phyloP scores from a whole-genome alignment of 2,113 vertebrate genomes.

The Sylvilagus bachmani region DNA sequence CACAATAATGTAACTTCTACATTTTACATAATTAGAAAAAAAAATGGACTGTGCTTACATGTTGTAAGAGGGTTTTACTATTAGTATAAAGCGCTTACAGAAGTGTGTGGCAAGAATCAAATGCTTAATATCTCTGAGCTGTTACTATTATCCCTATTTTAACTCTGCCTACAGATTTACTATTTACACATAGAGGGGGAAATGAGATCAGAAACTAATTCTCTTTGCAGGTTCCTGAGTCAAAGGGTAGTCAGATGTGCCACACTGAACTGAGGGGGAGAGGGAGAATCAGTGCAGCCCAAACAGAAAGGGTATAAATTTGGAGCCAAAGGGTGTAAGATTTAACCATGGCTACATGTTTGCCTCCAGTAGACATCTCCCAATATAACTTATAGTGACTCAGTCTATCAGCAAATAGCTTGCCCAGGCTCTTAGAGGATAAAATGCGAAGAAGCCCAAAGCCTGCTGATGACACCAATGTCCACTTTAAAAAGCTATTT shows the following conservation, averaged over 20 bases:
- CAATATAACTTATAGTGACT: slow-evolving; percentile 48
- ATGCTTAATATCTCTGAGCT: slow-evolving; percentile 38
- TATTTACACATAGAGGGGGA: slow-evolving; percentile 29
- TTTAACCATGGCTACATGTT: slow-evolving; percentile 24
- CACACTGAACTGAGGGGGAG: slow-evolving; percentile 2
- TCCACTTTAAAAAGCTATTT: slow-evolving; percentile 31
- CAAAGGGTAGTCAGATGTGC: background rate
- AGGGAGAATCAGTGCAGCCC: slow-evolving; percentile 8
- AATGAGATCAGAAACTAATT: slow-evolving; percentile 37
- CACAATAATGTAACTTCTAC: slow-evolving; percentile 30
- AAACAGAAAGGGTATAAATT: slow-evolving; percentile 44
- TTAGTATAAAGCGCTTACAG: slow-evolving; percentile 46
- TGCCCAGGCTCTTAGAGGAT: background rate
- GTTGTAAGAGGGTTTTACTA: slow-evolving; percentile 25
- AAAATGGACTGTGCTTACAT: background rate
- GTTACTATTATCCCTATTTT: slow-evolving; percentile 36
- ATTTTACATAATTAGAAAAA: slow-evolving; percentile 38
- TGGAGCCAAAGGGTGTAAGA: background rate
- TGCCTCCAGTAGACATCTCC: background rate
- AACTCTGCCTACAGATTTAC: slow-evolving; percentile 45
- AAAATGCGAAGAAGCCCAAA: slow-evolving; percentile 29
- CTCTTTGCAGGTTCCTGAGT: slow-evolving; percentile 25
- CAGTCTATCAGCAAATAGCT: slow-evolving; percentile 48
- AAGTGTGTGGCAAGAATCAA: slow-evolving; percentile 1
- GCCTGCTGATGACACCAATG: background rate